These are phyloP conservation scores for Drepana arcuata DNA, from an alignment of 1,140 invertebrate species.

Conservation along the genomic window DNA sequence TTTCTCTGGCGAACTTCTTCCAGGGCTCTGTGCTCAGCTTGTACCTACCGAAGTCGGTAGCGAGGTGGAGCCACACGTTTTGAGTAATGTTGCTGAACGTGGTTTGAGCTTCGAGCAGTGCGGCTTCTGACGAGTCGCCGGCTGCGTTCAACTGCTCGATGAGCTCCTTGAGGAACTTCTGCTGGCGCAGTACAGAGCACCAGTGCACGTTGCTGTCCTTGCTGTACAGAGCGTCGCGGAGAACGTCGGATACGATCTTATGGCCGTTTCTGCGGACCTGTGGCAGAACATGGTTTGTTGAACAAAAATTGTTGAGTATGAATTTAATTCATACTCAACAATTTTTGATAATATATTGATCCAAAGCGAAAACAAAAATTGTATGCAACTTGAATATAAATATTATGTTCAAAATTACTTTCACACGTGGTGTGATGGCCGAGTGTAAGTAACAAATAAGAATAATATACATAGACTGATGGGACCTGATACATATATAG, in stretches of 20 bases:
- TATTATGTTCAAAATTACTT: too few species aligned
- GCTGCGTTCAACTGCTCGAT: conserved; percentile 73
- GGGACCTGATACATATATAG: too few species aligned
- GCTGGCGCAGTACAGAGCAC: conserved; percentile 81
- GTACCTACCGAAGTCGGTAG: conserved; percentile 76
- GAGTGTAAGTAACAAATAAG: too few species aligned
- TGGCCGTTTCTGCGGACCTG: conserved; percentile 55
- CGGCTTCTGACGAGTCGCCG: conserved; percentile 68
- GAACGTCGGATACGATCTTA: conserved; percentile 50
- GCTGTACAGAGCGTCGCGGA: conserved; percentile 53
- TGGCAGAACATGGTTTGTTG: too few species aligned
- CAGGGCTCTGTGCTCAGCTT: conserved; percentile 71
- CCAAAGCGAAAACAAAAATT: too few species aligned
- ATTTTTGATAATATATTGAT: too few species aligned
- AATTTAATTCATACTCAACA: too few species aligned
- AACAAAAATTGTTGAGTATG: too few species aligned
- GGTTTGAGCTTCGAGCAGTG: conserved; percentile 75
- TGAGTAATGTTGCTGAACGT: conserved; percentile 75
- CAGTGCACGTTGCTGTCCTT: conserved; percentile 82
- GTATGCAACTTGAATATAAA: too few species aligned
- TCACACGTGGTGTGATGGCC: too few species aligned
- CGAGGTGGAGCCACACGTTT: conserved; percentile 79
- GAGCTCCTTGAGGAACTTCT: conserved; percentile 81
- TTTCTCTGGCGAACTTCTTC: conserved; percentile 59
- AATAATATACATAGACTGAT: too few species aligned